Conservation (phyloP, 2,888 invertebrate genomes). For the Phyllotreta striolata region DNA sequence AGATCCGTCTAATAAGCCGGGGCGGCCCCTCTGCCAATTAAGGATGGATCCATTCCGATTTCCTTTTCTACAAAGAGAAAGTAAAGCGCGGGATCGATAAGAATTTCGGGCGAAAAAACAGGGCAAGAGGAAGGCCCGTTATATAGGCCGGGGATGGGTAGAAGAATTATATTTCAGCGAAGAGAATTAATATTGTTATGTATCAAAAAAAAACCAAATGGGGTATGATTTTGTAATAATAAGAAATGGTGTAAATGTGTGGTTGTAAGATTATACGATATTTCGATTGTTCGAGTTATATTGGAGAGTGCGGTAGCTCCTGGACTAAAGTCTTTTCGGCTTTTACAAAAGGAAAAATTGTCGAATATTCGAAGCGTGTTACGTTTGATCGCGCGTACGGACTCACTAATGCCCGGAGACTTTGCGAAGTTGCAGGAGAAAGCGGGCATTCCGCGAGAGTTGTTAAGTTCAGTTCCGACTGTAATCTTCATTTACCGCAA, state of each 20-base stretch:
- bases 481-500: conserved; percentile 46
- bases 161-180: neutral
- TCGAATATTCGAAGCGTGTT: conserved; percentile 36
- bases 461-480: conserved; percentile 38
- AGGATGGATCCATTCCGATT: conserved; percentile 30
- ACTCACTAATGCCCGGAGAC: conserved; percentile 42
- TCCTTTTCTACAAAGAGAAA: conserved; percentile 28
- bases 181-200: too few relatives aligned
- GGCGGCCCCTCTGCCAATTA: conserved; percentile 29
- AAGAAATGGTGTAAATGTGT: too few relatives aligned
- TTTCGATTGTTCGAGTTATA: neutral
- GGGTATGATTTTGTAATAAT: too few relatives aligned
- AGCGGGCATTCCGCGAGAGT: conserved; percentile 35
- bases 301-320: neutral
- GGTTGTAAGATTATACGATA: too few relatives aligned
- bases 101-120: conserved; percentile 19
- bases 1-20: conserved; percentile 26
- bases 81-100: conserved; percentile 29
- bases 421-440: conserved; percentile 36
- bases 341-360: conserved; percentile 7
- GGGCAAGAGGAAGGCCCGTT: conserved; percentile 1
- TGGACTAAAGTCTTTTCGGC: conserved; percentile 1
- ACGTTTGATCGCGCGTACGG: conserved; percentile 46
- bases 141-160: conserved; percentile 8
- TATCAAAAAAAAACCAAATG: too few relatives aligned